These are phyloP conservation scores for Corynorhinus townsendii DNA, from an alignment of 2,113 vertebrate species.

Conservation along the genomic window DNA sequence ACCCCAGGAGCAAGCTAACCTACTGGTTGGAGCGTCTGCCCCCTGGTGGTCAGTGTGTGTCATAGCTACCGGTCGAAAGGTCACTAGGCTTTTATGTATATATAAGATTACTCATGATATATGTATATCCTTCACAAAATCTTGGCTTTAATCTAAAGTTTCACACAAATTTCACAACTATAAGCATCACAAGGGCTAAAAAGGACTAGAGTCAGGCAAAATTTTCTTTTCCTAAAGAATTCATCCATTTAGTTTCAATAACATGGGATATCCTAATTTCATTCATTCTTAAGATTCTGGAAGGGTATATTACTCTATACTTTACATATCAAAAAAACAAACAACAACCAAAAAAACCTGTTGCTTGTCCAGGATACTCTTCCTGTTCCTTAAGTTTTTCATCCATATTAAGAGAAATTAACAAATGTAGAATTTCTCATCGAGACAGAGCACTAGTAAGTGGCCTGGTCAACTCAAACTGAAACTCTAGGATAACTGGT, in stretches of 20 bases:
- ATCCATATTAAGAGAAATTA: not conserved
- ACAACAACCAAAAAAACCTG: not conserved
- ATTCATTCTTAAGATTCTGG: slow-evolving; percentile 32
- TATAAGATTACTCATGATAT: not conserved
- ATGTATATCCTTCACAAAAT: slow-evolving; percentile 16
- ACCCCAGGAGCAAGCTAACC: no score
- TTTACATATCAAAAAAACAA: not conserved
- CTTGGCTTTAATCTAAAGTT: not conserved
- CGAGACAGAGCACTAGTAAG: not conserved
- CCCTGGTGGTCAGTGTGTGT: no score
- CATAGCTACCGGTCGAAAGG: no score
- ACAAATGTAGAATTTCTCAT: not conserved
- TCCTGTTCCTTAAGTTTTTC: not conserved
- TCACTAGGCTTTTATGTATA: no score
- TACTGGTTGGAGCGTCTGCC: no score
- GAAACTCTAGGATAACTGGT: not conserved
- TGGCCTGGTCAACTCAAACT: not conserved
- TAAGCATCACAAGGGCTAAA: not conserved
- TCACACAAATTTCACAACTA: slow-evolving; percentile 35
- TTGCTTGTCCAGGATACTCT: not conserved
- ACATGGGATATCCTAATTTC: not conserved
- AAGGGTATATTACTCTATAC: not conserved
- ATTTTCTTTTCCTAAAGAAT: not conserved
- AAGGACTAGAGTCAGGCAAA: not conserved
- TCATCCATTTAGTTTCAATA: not conserved